Evolutionary conservation across 2,113 vertebrate species (phyloP).

Genomic region (Cavia porcellus): DNA sequence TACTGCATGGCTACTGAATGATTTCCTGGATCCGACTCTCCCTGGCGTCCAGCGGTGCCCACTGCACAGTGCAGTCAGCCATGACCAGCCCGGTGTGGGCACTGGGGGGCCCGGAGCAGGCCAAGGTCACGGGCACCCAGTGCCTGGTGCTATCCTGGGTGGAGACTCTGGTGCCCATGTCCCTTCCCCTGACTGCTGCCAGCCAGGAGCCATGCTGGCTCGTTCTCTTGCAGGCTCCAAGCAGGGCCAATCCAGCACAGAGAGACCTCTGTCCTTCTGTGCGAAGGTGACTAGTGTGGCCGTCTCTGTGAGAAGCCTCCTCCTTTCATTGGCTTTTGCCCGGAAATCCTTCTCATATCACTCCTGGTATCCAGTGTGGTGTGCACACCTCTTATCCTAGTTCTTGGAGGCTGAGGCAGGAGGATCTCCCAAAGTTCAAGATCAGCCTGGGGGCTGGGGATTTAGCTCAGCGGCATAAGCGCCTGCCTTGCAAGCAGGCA

Average conservation of each 20-base stretch:
- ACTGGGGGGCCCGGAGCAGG: background rate
- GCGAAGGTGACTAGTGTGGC: background rate
- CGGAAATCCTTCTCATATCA: background rate
- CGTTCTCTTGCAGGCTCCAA: background rate
- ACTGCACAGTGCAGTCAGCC: background rate
- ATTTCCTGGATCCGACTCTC: conserved; percentile 8
- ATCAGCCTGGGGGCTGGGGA: no score
- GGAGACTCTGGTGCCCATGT: background rate
- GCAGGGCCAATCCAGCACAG: background rate
- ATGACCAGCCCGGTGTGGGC: background rate
- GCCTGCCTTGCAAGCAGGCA: no score
- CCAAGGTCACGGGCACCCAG: background rate
- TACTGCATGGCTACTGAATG: background rate
- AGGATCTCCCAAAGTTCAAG: background rate
- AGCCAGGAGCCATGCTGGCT: background rate
- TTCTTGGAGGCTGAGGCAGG: background rate
- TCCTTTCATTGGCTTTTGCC: background rate
- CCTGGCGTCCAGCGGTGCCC: background rate
- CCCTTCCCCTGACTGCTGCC: background rate
- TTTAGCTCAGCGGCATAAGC: no score
- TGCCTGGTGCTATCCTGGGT: no score
- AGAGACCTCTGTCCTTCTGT: background rate
- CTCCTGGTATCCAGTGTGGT: background rate
- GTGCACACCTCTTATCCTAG: no score
- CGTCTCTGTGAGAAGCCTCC: background rate